These are phyloP conservation scores for Chiridota heheva DNA, from an alignment of 35 echinoderm and acorn worm species.

Conservation along the genomic window DNA sequence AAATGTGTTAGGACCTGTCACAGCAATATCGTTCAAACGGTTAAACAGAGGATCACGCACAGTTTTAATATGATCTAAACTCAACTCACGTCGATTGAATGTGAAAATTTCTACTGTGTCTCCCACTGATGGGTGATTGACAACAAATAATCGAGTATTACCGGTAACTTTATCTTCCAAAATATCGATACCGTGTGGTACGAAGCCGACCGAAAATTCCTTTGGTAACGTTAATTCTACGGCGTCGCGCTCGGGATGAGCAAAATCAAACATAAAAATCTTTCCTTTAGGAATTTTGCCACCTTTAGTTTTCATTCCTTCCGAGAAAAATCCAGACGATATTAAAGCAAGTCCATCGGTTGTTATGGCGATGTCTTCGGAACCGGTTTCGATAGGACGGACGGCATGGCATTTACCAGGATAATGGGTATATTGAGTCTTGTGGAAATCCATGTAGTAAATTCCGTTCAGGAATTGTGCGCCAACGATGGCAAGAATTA, in stretches of 20 bases:
- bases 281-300: neutral
- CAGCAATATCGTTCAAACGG: conserved; percentile 27
- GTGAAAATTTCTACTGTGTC: conserved; percentile 35
- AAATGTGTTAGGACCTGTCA: conserved; percentile 20
- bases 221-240: neutral
- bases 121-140: neutral
- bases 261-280: conserved; percentile 21
- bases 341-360: conserved; percentile 42
- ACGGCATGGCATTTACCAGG: conserved; percentile 26
- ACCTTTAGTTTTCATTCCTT: conserved; percentile 16
- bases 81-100: neutral
- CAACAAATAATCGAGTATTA: conserved; percentile 16
- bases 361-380: conserved; percentile 17
- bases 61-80: conserved; percentile 13
- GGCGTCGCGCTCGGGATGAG: conserved; percentile 10
- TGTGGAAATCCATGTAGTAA: too few relatives aligned
- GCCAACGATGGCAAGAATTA: too few relatives aligned
- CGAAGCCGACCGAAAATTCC: conserved; percentile 31
- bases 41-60: conserved; percentile 13
- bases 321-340: conserved; percentile 16
- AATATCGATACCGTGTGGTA: conserved; percentile 24
- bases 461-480: too few relatives aligned
- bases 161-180: conserved; percentile 12
- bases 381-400: neutral
- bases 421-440: conserved; percentile 41